These are phyloP conservation scores for Nylanderia fulva DNA, from an alignment of 1,140 invertebrate species.

Conservation along the genomic window DNA sequence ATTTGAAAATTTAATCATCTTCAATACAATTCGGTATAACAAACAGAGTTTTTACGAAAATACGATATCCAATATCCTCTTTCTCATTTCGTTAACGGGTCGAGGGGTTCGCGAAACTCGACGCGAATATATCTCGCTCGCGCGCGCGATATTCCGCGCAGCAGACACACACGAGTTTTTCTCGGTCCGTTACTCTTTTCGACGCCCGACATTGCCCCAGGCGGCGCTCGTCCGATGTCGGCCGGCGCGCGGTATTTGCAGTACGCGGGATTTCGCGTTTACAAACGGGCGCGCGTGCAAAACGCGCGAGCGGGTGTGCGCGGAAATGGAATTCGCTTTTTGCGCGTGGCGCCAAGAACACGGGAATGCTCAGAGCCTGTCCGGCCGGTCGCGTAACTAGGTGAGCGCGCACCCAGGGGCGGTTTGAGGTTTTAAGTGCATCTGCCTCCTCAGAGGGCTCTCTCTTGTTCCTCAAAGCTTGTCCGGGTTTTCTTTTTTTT, in stretches of 20 bases:
- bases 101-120: not conserved
- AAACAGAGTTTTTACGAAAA: not conserved
- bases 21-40: not conserved
- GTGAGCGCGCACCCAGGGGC: slow-evolving; percentile 22
- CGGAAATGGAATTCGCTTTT: slow-evolving; percentile 57
- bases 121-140: not conserved
- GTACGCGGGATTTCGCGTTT: slow-evolving; percentile 56
- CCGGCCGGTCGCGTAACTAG: slow-evolving; percentile 34
- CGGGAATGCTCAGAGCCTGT: not conserved
- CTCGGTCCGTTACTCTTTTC: slow-evolving; percentile 3
- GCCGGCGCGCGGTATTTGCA: slow-evolving; percentile 51
- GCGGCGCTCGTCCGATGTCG: not conserved
- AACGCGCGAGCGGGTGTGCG: slow-evolving; percentile 22
- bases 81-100: slow-evolving; percentile 22
- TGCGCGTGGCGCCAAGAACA: slow-evolving; percentile 2
- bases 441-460: not conserved
- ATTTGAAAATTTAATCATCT: slow-evolving; percentile 27
- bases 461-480: not conserved
- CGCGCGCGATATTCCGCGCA: not conserved
- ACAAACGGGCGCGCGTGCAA: slow-evolving; percentile 49
- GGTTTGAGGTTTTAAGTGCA: slow-evolving; percentile 39
- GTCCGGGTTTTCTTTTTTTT: not conserved
- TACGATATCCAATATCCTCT: slow-evolving; percentile 1
- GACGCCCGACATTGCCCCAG: slow-evolving; percentile 13
- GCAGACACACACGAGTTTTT: not conserved